Conservation (phyloP, 2,888 invertebrate genomes). For the Synergus japonicus region DNA sequence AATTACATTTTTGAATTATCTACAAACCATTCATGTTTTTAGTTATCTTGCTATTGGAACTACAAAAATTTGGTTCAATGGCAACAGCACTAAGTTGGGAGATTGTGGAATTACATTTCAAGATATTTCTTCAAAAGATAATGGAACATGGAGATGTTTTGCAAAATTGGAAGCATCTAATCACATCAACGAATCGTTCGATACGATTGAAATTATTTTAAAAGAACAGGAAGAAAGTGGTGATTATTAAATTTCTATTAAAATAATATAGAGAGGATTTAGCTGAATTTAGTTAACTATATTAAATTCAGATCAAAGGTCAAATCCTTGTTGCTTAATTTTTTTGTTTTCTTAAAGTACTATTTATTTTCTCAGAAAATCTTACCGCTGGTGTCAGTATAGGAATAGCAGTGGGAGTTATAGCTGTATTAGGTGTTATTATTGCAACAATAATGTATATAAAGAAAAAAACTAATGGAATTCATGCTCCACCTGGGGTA, state of each 20-base stretch:
- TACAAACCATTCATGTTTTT: constrained; percentile 35
- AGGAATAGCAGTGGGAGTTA: constrained; percentile 43
- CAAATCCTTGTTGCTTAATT: not conserved
- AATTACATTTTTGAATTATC: not conserved
- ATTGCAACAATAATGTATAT: not conserved
- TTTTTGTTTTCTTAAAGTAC: too few relatives aligned
- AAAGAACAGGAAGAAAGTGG: constrained; percentile 11
- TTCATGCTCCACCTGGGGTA: not conserved
- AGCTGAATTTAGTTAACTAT: not conserved
- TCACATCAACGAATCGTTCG: constrained; percentile 42
- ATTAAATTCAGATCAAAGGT: not conserved
- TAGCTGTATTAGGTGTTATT: constrained; percentile 12
- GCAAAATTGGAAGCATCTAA: constrained; percentile 56
- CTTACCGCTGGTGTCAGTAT: constrained; percentile 44
- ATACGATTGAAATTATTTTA: constrained; percentile 39
- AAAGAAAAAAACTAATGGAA: not conserved
- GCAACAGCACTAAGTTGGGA: constrained; percentile 75
- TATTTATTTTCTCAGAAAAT: constrained; percentile 29
- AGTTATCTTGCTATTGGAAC: constrained; percentile 72
- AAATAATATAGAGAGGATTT: not conserved
- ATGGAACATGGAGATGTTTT: constrained; percentile 79
- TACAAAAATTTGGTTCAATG: constrained; percentile 78
- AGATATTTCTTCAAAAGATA: constrained; percentile 72
- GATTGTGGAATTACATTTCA: constrained; percentile 78
- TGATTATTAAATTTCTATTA: constrained; percentile 9